Conservation (phyloP, 2,797 vertebrate species). For the Chaetophractus vellerosus region DNA sequence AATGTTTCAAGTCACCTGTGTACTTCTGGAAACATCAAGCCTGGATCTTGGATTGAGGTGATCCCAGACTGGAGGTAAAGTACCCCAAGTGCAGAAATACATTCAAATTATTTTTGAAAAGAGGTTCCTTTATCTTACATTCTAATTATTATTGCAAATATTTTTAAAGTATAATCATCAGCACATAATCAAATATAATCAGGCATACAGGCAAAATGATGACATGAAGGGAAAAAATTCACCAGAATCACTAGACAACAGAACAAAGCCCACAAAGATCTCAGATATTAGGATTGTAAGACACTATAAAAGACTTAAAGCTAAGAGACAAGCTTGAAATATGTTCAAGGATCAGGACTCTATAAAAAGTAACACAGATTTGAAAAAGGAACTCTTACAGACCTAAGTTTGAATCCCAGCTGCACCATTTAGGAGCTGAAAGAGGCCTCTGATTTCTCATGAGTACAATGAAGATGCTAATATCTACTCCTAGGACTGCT, state of each 20-base stretch:
- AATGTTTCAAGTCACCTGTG: not conserved
- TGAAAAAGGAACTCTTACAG: not conserved
- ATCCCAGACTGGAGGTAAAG: not conserved
- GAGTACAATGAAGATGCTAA: not conserved
- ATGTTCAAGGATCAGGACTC: not conserved
- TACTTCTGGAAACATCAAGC: not conserved
- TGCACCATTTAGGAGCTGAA: not conserved
- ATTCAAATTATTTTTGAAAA: not conserved
- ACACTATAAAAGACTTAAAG: not conserved
- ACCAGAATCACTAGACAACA: not conserved
- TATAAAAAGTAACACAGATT: not conserved
- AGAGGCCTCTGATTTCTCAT: not conserved
- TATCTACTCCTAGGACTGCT: not conserved
- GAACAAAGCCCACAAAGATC: not conserved
- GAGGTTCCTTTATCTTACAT: not conserved
- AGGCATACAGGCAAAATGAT: not conserved
- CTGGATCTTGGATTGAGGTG: not conserved
- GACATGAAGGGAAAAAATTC: not conserved
- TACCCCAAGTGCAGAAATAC: not conserved
- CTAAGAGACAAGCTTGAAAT: not conserved
- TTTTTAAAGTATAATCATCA: conserved; percentile 1
- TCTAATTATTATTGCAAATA: conserved; percentile 26
- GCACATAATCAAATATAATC: not conserved
- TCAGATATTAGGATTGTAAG: not conserved
- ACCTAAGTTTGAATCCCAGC: not conserved